These are phyloP conservation scores for Pipa parva DNA, from an alignment of 2,113 vertebrate genomes.

Conservation along the genomic window DNA sequence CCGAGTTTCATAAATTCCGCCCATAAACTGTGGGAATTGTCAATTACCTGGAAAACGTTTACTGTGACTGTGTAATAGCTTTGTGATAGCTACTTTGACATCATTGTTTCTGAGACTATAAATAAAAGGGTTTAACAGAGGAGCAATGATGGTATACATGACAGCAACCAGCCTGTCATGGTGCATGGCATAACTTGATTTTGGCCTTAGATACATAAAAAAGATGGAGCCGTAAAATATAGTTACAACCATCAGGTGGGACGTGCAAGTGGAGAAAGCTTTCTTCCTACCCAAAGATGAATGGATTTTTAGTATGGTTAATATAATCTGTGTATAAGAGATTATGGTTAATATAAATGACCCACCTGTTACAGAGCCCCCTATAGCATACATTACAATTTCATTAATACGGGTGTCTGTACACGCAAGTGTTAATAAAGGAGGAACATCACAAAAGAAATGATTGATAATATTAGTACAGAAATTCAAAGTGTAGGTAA, in stretches of 20 bases:
- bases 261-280: slow-evolving; percentile 30
- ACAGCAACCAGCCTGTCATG: slow-evolving; percentile 1
- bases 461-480: slow-evolving; percentile 20
- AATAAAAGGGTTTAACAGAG: slow-evolving; percentile 31
- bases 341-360: slow-evolving; percentile 8
- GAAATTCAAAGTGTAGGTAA: slow-evolving; percentile 7
- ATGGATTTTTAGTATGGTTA: slow-evolving; percentile 5
- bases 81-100: slow-evolving; percentile 13
- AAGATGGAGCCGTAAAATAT: slow-evolving; percentile 25
- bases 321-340: slow-evolving; percentile 17
- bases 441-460: slow-evolving; percentile 31
- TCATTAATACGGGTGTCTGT: slow-evolving; percentile 21
- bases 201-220: slow-evolving; percentile 33
- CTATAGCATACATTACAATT: slow-evolving; percentile 7
- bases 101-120: slow-evolving; percentile 27
- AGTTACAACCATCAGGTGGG: slow-evolving; percentile 19
- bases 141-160: slow-evolving; percentile 17
- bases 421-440: slow-evolving; percentile 11
- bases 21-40: too few species aligned
- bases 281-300: slow-evolving; percentile 21
- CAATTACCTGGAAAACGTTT: too few species aligned
- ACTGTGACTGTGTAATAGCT: not conserved
- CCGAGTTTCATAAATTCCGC: too few species aligned
- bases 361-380: not conserved
- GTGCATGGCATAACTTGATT: slow-evolving; percentile 16